Evolutionary conservation across 2,888 invertebrate genomes (phyloP).

Genomic region (Agrypnus murinus): DNA sequence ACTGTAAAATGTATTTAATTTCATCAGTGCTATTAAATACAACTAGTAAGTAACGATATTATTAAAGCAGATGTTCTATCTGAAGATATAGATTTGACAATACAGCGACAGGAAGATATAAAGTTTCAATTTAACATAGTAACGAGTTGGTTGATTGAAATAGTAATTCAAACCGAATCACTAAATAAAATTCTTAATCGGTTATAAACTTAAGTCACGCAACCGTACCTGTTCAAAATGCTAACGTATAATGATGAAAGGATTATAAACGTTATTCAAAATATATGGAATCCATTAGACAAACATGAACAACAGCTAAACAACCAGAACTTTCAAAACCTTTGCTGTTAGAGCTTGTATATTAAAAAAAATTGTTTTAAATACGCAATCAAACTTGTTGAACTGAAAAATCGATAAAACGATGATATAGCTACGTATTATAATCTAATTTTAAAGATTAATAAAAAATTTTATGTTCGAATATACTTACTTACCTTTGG

Average conservation of each 20-base stretch:
- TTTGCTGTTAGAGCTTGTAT: too few relatives aligned
- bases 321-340: too few relatives aligned
- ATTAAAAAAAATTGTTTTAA: conserved; percentile 1
- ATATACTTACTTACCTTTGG: not conserved
- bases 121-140: conserved; percentile 1
- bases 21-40: too few relatives aligned
- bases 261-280: not conserved
- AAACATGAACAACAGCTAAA: too few relatives aligned
- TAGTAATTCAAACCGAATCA: conserved; percentile 13
- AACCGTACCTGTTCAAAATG: conserved; percentile 6
- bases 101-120: not conserved
- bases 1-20: too few relatives aligned
- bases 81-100: not conserved
- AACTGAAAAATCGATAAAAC: too few relatives aligned
- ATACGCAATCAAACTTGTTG: too few relatives aligned
- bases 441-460: too few relatives aligned
- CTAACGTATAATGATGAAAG: not conserved
- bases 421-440: too few relatives aligned
- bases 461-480: too few relatives aligned
- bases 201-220: conserved; percentile 1
- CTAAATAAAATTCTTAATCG: not conserved
- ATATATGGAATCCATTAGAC: too few relatives aligned
- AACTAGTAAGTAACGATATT: too few relatives aligned
- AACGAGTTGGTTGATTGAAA: conserved; percentile 3
- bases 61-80: not conserved